Conservation (phyloP, 1,140 invertebrate genomes). For the Rhopalosiphum padi region DNA sequence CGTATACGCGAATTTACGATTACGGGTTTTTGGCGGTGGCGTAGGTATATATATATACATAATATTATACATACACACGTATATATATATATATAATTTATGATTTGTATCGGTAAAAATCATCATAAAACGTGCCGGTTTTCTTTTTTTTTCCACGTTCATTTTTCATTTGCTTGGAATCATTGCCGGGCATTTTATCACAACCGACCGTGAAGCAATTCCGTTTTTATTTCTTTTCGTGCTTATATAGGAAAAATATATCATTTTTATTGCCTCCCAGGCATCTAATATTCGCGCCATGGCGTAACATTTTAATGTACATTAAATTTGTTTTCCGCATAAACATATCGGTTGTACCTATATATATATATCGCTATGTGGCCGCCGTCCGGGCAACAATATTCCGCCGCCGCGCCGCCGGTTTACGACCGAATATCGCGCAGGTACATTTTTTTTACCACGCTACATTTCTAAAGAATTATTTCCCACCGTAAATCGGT, state of each 20-base stretch:
- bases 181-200: slow-evolving; percentile 48
- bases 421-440: slow-evolving; percentile 9
- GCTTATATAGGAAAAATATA: slow-evolving; percentile 54
- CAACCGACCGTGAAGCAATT: slow-evolving; percentile 48
- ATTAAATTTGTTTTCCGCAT: slow-evolving; percentile 40
- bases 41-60: slow-evolving; percentile 5
- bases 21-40: background rate
- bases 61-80: background rate
- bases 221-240: slow-evolving; percentile 54
- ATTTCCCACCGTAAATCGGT: background rate
- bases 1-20: slow-evolving; percentile 8
- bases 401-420: background rate
- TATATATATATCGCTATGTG: background rate
- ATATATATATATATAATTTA: background rate
- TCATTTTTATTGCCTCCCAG: slow-evolving; percentile 50
- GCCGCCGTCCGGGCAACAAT: background rate
- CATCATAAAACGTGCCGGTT: slow-evolving; percentile 47
- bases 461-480: background rate
- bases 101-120: slow-evolving; percentile 54
- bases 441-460: background rate
- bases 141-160: background rate
- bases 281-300: slow-evolving; percentile 45
- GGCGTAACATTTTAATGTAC: slow-evolving; percentile 48
- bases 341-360: background rate
- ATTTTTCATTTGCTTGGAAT: slow-evolving; percentile 40